These are phyloP conservation scores for Hippopotamus amphibius DNA, from an alignment of 2,113 vertebrate species.

Conservation along the genomic window DNA sequence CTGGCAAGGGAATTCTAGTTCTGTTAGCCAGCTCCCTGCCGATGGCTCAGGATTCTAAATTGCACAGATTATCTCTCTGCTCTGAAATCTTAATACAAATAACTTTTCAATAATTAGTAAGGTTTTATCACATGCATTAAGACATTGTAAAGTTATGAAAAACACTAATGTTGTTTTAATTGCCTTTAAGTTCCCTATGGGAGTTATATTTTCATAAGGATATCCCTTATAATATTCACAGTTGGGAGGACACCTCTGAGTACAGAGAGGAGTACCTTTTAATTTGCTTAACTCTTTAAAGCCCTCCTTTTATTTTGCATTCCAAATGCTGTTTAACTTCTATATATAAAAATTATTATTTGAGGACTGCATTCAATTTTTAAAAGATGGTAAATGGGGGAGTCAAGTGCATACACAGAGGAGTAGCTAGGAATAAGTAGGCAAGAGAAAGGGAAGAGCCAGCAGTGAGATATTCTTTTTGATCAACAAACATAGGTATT, in stretches of 20 bases:
- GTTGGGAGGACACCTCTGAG: conserved; percentile 65
- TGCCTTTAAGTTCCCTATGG: conserved; percentile 74
- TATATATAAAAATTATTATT: not conserved
- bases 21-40: conserved; percentile 20
- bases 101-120: conserved; percentile 79
- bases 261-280: conserved; percentile 62
- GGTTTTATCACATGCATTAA: conserved; percentile 74
- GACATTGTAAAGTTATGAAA: conserved; percentile 71
- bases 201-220: conserved; percentile 76
- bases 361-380: not conserved
- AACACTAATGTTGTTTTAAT: conserved; percentile 80
- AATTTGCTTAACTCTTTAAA: conserved; percentile 71
- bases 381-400: not conserved
- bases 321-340: not conserved
- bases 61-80: conserved; percentile 60
- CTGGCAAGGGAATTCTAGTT: conserved; percentile 52
- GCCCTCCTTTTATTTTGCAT: not conserved
- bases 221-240: conserved; percentile 73
- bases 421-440: not conserved
- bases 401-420: not conserved
- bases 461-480: not conserved
- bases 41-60: conserved; percentile 74
- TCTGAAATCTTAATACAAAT: conserved; percentile 69
- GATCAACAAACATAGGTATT: not conserved
- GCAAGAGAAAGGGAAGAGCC: not conserved